phyloP scores from a whole-genome alignment of 2,888 invertebrate species.

The Athripsodes cinereus region DNA sequence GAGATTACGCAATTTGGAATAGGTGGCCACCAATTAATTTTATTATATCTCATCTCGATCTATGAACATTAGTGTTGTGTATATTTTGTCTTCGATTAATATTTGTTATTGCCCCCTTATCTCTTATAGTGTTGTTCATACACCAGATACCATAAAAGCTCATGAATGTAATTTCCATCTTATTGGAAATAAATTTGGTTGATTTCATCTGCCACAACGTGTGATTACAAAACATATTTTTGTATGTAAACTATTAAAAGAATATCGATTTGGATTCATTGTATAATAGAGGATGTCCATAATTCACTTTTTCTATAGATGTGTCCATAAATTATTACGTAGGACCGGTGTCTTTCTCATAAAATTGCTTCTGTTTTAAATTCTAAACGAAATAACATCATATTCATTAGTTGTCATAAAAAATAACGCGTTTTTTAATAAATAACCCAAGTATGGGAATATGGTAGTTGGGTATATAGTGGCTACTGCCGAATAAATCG shows the following conservation, averaged over 20 bases:
- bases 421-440: background rate
- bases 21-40: no score
- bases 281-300: background rate
- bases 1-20: no score
- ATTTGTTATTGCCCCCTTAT: no score
- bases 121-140: no score
- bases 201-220: background rate
- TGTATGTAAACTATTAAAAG: background rate
- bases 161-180: no score
- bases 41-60: no score
- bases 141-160: no score
- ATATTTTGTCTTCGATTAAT: no score
- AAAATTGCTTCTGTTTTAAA: background rate
- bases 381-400: background rate
- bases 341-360: background rate
- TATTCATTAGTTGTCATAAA: conserved; percentile 2
- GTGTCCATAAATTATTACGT: background rate
- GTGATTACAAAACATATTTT: background rate
- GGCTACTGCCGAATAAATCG: conserved; percentile 4
- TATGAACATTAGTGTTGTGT: no score
- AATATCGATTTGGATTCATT: background rate
- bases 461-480: background rate
- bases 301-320: background rate
- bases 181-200: no score
- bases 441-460: background rate